These are phyloP conservation scores for Drosophila murphyi DNA, from an alignment of 1,140 invertebrate species.

Conservation along the genomic window DNA sequence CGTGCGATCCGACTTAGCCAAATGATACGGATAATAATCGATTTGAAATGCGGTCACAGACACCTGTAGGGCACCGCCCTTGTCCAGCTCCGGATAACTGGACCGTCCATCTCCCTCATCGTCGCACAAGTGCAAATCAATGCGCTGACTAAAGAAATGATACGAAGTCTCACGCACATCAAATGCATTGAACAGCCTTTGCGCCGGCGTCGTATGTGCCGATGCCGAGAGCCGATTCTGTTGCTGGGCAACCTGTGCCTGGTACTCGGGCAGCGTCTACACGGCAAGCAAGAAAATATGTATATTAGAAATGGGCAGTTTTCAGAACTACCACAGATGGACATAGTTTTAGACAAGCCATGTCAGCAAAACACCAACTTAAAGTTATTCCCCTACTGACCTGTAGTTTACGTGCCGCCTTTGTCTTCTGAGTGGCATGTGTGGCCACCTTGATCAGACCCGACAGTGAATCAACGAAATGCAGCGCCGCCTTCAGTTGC, in stretches of 20 bases:
- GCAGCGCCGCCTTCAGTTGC: slow-evolving; percentile 96
- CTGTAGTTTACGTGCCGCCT: slow-evolving; percentile 95
- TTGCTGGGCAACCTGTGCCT: slow-evolving; percentile 89
- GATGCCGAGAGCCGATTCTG: slow-evolving; percentile 86
- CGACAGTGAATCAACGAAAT: slow-evolving; percentile 96
- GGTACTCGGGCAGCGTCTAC: slow-evolving; percentile 91
- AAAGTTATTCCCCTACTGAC: slow-evolving; percentile 84
- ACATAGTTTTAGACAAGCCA: no score
- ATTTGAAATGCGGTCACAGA: slow-evolving; percentile 94
- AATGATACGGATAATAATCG: slow-evolving; percentile 98
- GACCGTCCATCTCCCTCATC: slow-evolving; percentile 95
- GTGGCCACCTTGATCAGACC: slow-evolving; percentile 94
- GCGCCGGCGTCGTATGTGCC: slow-evolving; percentile 84
- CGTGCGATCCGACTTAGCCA: slow-evolving; percentile 92
- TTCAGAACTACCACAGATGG: not conserved
- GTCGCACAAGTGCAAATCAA: slow-evolving; percentile 99
- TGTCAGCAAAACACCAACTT: no score
- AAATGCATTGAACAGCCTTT: slow-evolving; percentile 92
- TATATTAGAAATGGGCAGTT: not conserved
- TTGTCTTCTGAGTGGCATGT: slow-evolving; percentile 92
- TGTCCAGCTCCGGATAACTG: slow-evolving; percentile 91
- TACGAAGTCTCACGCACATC: slow-evolving; percentile 99
- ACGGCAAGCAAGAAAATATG: not conserved
- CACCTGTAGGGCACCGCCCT: slow-evolving; percentile 97
- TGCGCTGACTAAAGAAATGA: slow-evolving; percentile 96